Percentiles rank a stretch among this genome's conserved stretches.
phyloP scores from a whole-genome alignment of 1,140 invertebrate species.

The Ceratosolen solmsi region DNA sequence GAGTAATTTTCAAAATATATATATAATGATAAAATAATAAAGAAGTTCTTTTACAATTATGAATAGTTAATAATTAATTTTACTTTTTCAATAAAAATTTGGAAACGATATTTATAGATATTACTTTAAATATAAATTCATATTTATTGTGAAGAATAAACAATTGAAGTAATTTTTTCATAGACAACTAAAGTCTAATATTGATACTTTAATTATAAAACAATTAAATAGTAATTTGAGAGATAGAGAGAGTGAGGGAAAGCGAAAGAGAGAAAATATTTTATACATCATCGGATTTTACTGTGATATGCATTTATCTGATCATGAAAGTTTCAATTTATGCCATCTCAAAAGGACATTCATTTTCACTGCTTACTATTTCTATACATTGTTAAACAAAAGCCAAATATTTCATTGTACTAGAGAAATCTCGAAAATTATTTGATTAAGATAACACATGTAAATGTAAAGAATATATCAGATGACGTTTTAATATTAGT shows the following conservation, averaged over 20 bases:
- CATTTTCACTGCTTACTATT: conserved; percentile 2
- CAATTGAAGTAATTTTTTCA: conserved; percentile 25
- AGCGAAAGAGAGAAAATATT: not conserved
- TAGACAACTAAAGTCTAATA: not conserved
- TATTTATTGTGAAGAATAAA: conserved; percentile 3
- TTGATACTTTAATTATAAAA: not conserved
- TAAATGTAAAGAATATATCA: not conserved
- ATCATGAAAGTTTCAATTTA: not conserved
- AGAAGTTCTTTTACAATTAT: not conserved
- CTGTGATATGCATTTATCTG: conserved; percentile 1
- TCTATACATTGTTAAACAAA: not conserved
- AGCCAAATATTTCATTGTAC: not conserved
- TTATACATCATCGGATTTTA: not conserved
- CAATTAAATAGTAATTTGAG: not conserved
- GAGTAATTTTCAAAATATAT: not conserved
- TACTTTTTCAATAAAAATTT: not conserved
- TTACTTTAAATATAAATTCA: conserved; percentile 17
- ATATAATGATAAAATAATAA: not conserved
- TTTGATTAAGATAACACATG: not conserved
- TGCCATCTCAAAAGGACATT: not conserved
- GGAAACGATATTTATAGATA: not conserved
- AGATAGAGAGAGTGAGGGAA: not conserved
- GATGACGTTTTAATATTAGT: not conserved
- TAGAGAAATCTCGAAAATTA: not conserved
- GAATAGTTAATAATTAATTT: not conserved